These are phyloP conservation scores for Drosophila monieri DNA, from an alignment of 2,888 invertebrate genomes.

Conservation along the genomic window DNA sequence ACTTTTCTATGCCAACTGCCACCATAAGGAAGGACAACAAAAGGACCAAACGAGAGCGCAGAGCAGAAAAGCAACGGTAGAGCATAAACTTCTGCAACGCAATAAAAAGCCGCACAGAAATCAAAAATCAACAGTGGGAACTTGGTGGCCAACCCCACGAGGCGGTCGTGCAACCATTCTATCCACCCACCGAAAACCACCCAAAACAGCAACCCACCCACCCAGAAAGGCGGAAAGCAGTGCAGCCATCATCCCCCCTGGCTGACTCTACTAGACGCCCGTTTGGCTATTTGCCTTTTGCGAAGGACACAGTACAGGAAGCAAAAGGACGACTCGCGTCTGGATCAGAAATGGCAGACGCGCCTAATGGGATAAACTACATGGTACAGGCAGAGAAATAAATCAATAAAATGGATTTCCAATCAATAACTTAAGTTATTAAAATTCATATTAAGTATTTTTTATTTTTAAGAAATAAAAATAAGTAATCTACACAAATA, in stretches of 20 bases:
- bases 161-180: slow-evolving; percentile 12
- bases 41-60: slow-evolving; percentile 8
- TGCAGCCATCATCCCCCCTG: slow-evolving; percentile 30
- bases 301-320: slow-evolving; percentile 29
- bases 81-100: slow-evolving; percentile 57
- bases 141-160: slow-evolving; percentile 51
- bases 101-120: slow-evolving; percentile 60
- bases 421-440: not conserved
- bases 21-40: slow-evolving; percentile 4
- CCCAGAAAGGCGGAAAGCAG: slow-evolving; percentile 4
- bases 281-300: slow-evolving; percentile 59
- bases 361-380: slow-evolving; percentile 69
- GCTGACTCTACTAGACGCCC: slow-evolving; percentile 21
- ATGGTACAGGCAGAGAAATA: slow-evolving; percentile 12
- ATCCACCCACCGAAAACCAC: slow-evolving; percentile 10
- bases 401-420: slow-evolving; percentile 1
- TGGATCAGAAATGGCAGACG: slow-evolving; percentile 63
- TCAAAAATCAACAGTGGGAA: slow-evolving; percentile 65
- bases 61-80: slow-evolving; percentile 28
- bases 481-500: no score
- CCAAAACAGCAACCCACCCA: slow-evolving; percentile 12
- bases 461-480: not conserved
- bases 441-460: no score
- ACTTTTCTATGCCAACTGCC: slow-evolving; percentile 38
- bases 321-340: slow-evolving; percentile 38